Percentiles rank a stretch among this genome's conserved stretches.
phyloP scores from a whole-genome alignment of 1,140 invertebrate genomes.

The Anastrepha ludens region DNA sequence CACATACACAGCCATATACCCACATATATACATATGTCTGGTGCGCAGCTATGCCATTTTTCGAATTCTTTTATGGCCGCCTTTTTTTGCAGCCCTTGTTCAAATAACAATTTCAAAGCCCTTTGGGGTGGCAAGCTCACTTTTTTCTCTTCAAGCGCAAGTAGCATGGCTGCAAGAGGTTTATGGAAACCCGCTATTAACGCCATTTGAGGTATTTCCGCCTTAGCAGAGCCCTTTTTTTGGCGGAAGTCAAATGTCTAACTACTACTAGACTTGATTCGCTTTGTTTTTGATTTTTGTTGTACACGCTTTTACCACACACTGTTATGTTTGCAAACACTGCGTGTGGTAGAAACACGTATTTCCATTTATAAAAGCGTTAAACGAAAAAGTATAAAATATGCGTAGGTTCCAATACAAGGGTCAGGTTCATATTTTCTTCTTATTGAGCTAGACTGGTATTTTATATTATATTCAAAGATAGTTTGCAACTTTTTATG shows the following conservation, averaged over 20 bases:
- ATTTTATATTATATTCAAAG: background rate
- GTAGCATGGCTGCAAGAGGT: background rate
- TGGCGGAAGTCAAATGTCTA: conserved; percentile 43
- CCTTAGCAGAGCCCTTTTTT: background rate
- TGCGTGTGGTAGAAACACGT: conserved; percentile 29
- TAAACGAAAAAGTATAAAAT: background rate
- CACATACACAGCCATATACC: background rate
- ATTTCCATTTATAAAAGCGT: background rate
- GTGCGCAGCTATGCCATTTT: background rate
- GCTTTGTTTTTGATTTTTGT: background rate
- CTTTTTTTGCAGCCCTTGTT: conserved; percentile 3
- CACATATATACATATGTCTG: background rate
- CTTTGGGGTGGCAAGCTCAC: background rate
- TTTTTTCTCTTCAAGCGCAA: background rate
- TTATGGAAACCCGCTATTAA: background rate
- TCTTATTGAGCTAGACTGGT: background rate
- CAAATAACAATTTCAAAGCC: conserved; percentile 38
- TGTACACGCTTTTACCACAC: background rate
- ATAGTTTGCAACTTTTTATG: background rate
- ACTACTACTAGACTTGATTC: background rate
- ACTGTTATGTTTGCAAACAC: background rate
- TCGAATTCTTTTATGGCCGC: background rate
- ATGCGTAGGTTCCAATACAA: background rate
- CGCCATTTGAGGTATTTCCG: conserved; percentile 41
- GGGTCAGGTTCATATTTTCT: background rate